Evolutionary conservation across 2,113 vertebrate genomes (phyloP), one percentile per base, ranked within the genome.

Genomic region (Periophthalmodon schlosseri): DNA sequence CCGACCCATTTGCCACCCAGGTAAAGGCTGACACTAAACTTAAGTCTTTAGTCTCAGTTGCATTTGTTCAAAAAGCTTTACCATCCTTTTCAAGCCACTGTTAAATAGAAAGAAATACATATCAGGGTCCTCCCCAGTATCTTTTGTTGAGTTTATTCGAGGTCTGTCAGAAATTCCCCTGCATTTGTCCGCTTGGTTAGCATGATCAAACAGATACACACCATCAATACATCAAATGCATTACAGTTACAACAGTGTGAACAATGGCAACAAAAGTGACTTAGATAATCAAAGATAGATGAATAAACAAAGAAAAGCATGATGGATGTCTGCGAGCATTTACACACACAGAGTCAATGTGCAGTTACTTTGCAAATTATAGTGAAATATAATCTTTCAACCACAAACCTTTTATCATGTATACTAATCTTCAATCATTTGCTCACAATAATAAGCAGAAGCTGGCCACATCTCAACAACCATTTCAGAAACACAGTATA

Each of bases 161-260:
- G 74, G 75, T 63, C 73, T 69, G 84, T 86, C 76, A 81, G 49
- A 76, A 85, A 79, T 79, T 79, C 63, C 28, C 76, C 70, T 78
- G 64, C 76, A 61, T 93, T 91, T 91, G 85, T 76, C 72, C 81
- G 63, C 69, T 68, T 20, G 39, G 4, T 74, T 73, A 75, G 78
- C 77, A 76, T 67, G 61, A 76, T 74, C 71, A 71, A 72, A 79
- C 89, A 93, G 92, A 90, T 92, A 76, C 77, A 72, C 70, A 85
- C 69, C 69, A 68, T 12, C 74, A 79, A 74, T 68, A 6, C 70
- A 72, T 81, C 58, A 56, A 77, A 71, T 46, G 47, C 71, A 84
- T 72, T 60, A 75, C 77, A 83, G 23, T 71, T 34, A 21, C 63
- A 65, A 74, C 57, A 72, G 70, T 80, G 86, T 70, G 84, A 78